Evolutionary conservation across 2,888 invertebrate species (phyloP), one percentile per base, ranked within the genome.

Genomic region (Drosophila anomelani): DNA sequence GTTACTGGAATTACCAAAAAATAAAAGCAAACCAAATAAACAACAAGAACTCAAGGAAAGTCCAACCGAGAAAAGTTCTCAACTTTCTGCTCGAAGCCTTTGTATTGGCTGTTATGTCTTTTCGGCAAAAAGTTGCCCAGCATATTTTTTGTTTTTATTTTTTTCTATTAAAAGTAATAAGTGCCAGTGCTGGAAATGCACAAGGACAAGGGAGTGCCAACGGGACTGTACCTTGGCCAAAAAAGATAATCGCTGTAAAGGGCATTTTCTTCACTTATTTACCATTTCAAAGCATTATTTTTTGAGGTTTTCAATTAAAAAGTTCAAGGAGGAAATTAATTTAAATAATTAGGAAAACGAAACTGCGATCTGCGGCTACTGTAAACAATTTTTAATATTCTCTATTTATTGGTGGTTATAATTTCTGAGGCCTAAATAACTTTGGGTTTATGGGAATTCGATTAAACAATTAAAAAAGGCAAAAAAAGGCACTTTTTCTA

Each of bases 31-130:
- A 43, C 7, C 32, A 32, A 15, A 13, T 5, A 20, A 10, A 43
- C 7, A 9, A 1, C 3, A 20, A 57, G n/a, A 26, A 29, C 44
- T 44, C 61, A 15, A 7, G 15, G 26, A 55, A 61, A 44, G 23
- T 55, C 54, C 61, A 23, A 41, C 39, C 9, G 23, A 38, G 32
- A 47, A 49, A 64, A 68, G 56, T 51, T 70, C 29, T 46, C 34
- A 68, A 70, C 68, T 59, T 70, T 59, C 60, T 43, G 12, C 58
- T 20, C 34, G 47, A 68, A 34, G 46, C 46, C 60, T 77, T 77
- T 72, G 75, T 58, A 75, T 79, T 73, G 67, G 72, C 66, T 72
- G 64, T 79, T 75, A 64, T 77, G 70, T 75, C 58, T 55, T 71
- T 60, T 23, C 39, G 41, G 64, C 64, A 58, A 63, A 53, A 67